Evolutionary conservation across 2,797 vertebrate species (phyloP).

Genomic region (Silurus lanzhouensis): DNA sequence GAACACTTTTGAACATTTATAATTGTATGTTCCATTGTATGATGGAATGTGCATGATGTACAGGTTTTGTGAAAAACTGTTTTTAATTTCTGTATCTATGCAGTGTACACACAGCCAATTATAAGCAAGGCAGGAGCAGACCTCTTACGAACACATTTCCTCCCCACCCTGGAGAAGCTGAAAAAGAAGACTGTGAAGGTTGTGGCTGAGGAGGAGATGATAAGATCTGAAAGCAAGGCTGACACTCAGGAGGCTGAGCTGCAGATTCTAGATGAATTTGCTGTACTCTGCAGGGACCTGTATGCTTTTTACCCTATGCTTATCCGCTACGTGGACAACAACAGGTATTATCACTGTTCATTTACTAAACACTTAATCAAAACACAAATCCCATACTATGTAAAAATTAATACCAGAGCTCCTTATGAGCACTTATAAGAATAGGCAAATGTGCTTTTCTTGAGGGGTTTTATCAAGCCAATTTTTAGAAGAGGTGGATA

Average conservation of each 20-base stretch:
- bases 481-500: not conserved
- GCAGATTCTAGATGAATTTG: constrained; percentile 94
- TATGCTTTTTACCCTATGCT: constrained; percentile 98
- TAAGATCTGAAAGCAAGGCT: constrained; percentile 86
- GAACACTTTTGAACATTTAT: not conserved
- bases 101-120: constrained; percentile 97
- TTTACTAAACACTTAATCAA: not conserved
- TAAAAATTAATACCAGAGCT: not conserved
- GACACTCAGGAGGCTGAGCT: constrained; percentile 96
- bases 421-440: not conserved
- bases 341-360: constrained; percentile 78
- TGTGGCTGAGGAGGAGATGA: constrained; percentile 89
- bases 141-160: constrained; percentile 90
- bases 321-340: constrained; percentile 96
- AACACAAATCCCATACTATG: not conserved
- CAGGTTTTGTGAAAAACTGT: not conserved
- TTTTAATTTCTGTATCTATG: constrained; percentile 14
- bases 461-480: not conserved
- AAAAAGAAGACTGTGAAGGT: constrained; percentile 96
- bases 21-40: not conserved
- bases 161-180: constrained; percentile 93
- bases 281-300: constrained; percentile 93
- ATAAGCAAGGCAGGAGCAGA: constrained; percentile 93
- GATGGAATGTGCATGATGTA: not conserved
- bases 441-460: not conserved